Percentiles rank a stretch among this genome's conserved stretches.
These are phyloP conservation scores for Cephus nigrinus DNA, from an alignment of 2,888 invertebrate species.

Conservation along the genomic window DNA sequence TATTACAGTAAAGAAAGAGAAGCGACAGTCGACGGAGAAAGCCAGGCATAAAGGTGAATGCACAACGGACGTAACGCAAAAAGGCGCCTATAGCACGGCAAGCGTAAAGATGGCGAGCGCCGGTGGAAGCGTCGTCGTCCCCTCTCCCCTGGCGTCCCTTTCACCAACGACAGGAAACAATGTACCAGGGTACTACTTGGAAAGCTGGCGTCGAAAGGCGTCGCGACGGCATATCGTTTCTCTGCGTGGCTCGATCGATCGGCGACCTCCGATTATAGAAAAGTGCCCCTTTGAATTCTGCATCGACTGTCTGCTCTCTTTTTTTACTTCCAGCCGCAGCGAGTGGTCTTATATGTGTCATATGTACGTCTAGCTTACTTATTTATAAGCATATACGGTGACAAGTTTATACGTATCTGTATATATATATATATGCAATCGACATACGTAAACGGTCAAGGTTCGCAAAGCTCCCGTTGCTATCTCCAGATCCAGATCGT, in stretches of 20 bases:
- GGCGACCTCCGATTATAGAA: slow-evolving; percentile 44
- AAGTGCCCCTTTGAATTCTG: slow-evolving; percentile 48
- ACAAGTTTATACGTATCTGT: neutral
- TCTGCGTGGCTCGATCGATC: neutral
- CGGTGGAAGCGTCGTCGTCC: slow-evolving; percentile 8
- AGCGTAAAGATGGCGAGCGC: slow-evolving; percentile 3
- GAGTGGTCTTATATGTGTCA: neutral
- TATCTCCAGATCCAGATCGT: neutral
- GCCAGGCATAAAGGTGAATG: too few relatives aligned
- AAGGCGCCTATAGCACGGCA: neutral
- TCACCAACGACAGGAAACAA: neutral
- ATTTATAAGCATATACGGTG: neutral
- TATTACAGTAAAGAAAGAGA: neutral
- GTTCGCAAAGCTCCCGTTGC: neutral
- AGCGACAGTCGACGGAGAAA: too few relatives aligned
- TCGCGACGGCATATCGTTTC: neutral
- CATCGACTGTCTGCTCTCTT: slow-evolving; percentile 49
- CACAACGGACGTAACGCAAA: too few relatives aligned
- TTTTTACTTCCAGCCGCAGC: slow-evolving; percentile 29
- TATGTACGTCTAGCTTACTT: neutral
- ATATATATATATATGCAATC: neutral
- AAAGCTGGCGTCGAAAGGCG: neutral
- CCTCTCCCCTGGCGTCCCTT: neutral
- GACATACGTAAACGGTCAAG: neutral
- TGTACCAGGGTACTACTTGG: slow-evolving; percentile 20